These are phyloP conservation scores for Styela plicata DNA, from an alignment of 23 tunicate species.

Conservation along the genomic window DNA sequence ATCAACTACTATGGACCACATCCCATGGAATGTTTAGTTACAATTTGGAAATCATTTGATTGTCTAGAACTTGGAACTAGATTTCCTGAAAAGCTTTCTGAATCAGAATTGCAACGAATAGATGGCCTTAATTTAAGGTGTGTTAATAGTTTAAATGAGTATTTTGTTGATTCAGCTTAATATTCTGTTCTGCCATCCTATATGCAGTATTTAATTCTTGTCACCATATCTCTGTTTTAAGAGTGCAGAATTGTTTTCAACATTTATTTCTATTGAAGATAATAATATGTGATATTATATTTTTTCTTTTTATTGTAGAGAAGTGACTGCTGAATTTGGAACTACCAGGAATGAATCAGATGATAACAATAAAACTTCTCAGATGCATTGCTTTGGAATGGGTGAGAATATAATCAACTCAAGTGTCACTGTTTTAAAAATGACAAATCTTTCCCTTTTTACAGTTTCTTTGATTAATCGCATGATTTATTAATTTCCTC, in stretches of 20 bases:
- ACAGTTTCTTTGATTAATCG: too few species aligned
- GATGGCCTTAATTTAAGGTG: not conserved
- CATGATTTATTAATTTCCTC: too few species aligned
- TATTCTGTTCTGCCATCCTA: too few species aligned
- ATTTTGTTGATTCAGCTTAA: too few species aligned
- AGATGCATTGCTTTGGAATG: constrained; percentile 13
- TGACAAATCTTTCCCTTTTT: not conserved
- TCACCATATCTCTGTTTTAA: too few species aligned
- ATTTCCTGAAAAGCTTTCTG: constrained; percentile 26
- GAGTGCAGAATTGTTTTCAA: too few species aligned
- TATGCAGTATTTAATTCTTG: too few species aligned
- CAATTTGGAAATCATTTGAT: constrained; percentile 13
- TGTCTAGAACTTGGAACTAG: constrained; percentile 5
- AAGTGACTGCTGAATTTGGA: not conserved
- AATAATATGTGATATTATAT: too few species aligned
- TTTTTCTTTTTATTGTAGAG: not conserved
- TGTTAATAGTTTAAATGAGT: too few species aligned
- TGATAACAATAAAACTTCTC: not conserved
- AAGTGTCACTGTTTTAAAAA: not conserved
- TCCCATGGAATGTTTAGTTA: constrained; percentile 23
- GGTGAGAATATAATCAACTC: constrained; percentile 9
- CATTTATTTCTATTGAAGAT: too few species aligned
- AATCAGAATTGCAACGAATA: not conserved
- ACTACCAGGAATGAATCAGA: not conserved
- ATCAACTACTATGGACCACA: constrained; percentile 27